Base-by-base conservation (phyloP, 2,797 vertebrate genomes). In the Parambassis ranga region DNA sequence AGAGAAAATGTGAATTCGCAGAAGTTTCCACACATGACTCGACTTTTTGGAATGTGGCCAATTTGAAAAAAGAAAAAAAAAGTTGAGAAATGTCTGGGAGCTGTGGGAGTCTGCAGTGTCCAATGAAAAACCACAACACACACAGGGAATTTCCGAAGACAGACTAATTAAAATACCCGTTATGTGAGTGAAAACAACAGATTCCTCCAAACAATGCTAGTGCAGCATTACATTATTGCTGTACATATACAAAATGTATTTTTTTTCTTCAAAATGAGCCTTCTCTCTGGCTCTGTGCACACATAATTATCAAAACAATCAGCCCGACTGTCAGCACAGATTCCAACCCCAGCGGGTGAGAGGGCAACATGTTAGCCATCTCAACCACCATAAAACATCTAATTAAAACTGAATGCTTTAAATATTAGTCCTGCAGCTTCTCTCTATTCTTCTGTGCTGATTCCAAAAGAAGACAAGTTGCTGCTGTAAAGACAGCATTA, bases 151-250 rank as follows among this genome's bases (percentile, higher is more conserved):
- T 85, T 85, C 84, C 75, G 87, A 58, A 81, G 72, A 78, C 66
- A 36, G 71, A 64, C 79, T 86, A 80, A 89, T 90, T 88, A 86
- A 87, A 87, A 84, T 42, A 79, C 31, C 41, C 31, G 64, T 83
- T 81, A 67, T 46, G 66, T 39, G 26, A 77, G 58, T 26, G 48
- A 72, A 86, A 83, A 84, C 78, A 82, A 86, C 79, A 63, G 57
- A 28, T 68, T 48, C 28, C 72, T 82, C 58, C 73, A 61, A 87
- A 82, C 75, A 55, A 70, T 9, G 15, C 69, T 61, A 44, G 64
- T 49, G 0, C 23, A 9, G 37, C n/a, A n/a, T n/a, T n/a, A n/a
- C n/a, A 46, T 44, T 46, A 69, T 47, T 56, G 56, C 44, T 37
- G 39, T 27, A 76, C 70, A 65, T 64, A 71, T 43, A 15, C n/a